Evolutionary conservation across 1,140 invertebrate species (phyloP).

Genomic region (Lethocerus indicus): DNA sequence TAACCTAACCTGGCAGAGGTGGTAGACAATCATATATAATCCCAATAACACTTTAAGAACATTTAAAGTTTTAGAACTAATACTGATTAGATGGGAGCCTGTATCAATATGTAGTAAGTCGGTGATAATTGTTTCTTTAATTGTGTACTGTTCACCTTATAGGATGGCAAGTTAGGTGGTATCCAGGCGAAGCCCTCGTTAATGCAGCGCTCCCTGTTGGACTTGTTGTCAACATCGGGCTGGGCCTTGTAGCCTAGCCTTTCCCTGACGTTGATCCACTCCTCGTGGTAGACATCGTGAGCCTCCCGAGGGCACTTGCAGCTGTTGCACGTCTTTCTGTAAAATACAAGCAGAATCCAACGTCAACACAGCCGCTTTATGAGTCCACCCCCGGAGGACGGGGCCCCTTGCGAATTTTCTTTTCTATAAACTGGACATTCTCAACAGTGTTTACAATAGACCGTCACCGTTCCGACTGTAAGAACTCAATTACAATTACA

Average conservation of each 20-base stretch:
- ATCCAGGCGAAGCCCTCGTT: constrained; percentile 58
- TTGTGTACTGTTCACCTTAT: no score
- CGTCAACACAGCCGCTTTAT: no score
- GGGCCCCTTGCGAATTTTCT: neutral
- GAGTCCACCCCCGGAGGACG: neutral
- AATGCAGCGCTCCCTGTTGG: constrained; percentile 19
- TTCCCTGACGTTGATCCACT: constrained; percentile 64
- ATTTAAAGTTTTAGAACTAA: no score
- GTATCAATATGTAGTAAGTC: no score
- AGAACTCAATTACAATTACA: no score
- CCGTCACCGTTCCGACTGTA: no score
- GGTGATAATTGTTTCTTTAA: no score
- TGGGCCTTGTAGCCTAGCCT: constrained; percentile 53
- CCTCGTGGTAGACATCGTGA: constrained; percentile 77
- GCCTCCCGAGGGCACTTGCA: constrained; percentile 74
- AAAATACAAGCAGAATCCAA: constrained; percentile 13
- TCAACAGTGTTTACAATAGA: neutral
- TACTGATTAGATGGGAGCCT: no score
- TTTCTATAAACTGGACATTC: neutral
- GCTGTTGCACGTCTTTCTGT: constrained; percentile 67
- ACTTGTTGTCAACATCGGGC: constrained; percentile 23
- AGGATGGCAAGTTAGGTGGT: constrained; percentile 51
- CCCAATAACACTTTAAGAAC: no score
- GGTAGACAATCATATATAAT: no score
- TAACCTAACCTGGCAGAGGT: no score